Percentiles rank a stretch among this genome's conserved stretches.
These are phyloP conservation scores for Aldrovandia affinis DNA, from an alignment of 2,797 vertebrate genomes.

Conservation along the genomic window DNA sequence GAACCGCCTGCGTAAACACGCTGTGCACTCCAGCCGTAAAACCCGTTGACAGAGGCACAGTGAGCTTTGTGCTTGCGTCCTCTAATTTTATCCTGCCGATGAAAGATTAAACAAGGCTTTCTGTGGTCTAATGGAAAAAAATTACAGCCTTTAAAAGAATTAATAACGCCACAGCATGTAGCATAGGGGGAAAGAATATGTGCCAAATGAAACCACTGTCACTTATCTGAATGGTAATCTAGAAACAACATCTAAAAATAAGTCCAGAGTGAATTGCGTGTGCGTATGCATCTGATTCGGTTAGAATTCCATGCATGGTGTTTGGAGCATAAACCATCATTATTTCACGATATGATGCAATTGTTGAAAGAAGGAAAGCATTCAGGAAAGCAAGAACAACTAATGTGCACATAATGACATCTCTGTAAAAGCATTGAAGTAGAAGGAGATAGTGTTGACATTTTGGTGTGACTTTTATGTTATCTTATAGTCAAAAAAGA, in stretches of 20 bases:
- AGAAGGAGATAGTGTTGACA: no score
- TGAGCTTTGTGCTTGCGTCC: constrained; percentile 32
- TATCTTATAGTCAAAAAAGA: not conserved
- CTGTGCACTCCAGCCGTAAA: not conserved
- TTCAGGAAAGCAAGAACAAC: not conserved
- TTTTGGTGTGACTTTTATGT: not conserved
- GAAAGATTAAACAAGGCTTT: constrained; percentile 51
- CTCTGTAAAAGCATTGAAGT: not conserved
- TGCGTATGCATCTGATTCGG: constrained; percentile 13
- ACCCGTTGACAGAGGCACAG: not conserved
- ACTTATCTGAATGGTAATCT: not conserved
- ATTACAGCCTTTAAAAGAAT: constrained; percentile 20
- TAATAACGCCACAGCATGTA: not conserved
- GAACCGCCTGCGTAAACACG: not conserved
- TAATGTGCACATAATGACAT: not conserved
- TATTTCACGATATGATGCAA: not conserved
- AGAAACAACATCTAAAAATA: not conserved
- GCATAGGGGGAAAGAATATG: not conserved
- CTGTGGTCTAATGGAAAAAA: constrained; percentile 42
- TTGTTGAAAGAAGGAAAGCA: no score
- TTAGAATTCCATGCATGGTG: constrained; percentile 17
- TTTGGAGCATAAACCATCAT: not conserved
- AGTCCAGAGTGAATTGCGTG: not conserved
- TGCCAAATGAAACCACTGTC: constrained; percentile 1
- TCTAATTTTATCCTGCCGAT: constrained; percentile 55